Conservation (phyloP, 23 tunicate species). For the Clavelina lepadiformis region DNA sequence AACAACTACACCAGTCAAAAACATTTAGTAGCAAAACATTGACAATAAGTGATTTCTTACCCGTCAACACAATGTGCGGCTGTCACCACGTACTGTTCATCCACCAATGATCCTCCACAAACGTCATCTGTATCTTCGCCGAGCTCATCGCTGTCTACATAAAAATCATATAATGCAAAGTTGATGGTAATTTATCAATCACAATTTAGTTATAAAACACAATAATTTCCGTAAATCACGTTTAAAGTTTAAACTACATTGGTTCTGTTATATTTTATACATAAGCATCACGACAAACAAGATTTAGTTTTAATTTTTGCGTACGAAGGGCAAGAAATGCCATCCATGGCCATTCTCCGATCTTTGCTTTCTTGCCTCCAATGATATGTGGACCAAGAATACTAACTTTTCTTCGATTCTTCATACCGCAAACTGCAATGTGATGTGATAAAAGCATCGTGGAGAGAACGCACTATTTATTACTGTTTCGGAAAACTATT, state of each 20-base stretch:
- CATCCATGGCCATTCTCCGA: slow-evolving; percentile 84
- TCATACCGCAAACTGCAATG: slow-evolving; percentile 51
- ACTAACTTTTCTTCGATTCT: slow-evolving; percentile 2
- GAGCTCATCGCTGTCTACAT: not conserved
- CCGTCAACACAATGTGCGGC: slow-evolving; percentile 52
- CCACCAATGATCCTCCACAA: slow-evolving; percentile 68
- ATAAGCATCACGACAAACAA: too few species aligned
- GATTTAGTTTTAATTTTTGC: too few species aligned
- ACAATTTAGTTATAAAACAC: too few species aligned
- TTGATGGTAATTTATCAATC: too few species aligned
- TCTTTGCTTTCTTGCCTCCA: slow-evolving; percentile 35
- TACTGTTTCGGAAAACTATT: too few species aligned
- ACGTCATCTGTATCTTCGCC: not conserved
- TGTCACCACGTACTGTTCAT: slow-evolving; percentile 39
- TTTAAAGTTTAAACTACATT: too few species aligned
- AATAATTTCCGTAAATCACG: too few species aligned
- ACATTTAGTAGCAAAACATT: not conserved
- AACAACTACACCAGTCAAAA: too few species aligned
- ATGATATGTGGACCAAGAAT: slow-evolving; percentile 9
- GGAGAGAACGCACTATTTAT: too few species aligned
- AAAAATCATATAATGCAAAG: not conserved
- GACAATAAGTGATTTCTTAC: slow-evolving; percentile 1
- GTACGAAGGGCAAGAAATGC: slow-evolving; percentile 44
- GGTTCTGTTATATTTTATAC: too few species aligned
- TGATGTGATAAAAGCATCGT: not conserved